phyloP scores from a whole-genome alignment of 2,888 invertebrate species.

The Netelia virgata region DNA sequence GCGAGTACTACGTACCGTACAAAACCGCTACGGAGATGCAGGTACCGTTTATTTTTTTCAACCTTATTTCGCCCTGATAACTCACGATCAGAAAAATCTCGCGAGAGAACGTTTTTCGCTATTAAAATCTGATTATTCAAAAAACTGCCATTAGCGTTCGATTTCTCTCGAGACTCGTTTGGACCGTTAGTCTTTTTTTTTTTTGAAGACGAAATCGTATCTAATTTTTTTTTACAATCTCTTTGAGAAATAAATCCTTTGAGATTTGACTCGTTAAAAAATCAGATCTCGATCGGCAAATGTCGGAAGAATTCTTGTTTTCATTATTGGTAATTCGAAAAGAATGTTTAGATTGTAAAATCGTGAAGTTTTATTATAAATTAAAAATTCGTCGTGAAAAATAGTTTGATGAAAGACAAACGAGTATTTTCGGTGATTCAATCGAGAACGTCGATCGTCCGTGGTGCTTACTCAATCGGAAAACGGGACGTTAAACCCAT shows the following conservation, averaged over 20 bases:
- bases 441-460: no score
- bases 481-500: not conserved
- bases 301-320: no score
- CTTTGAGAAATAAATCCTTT: not conserved
- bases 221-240: not conserved
- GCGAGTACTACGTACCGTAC: constrained; percentile 9
- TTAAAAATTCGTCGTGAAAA: no score
- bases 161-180: constrained; percentile 39
- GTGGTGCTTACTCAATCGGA: no score
- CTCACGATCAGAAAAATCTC: constrained; percentile 3
- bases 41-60: constrained; percentile 53
- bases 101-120: not conserved
- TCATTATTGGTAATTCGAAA: no score
- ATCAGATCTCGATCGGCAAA: no score
- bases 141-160: constrained; percentile 17
- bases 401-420: no score
- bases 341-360: no score
- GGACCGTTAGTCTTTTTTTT: not conserved
- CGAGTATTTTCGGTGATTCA: no score
- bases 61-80: constrained; percentile 26
- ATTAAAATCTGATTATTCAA: constrained; percentile 26
- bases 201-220: not conserved
- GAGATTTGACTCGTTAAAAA: not conserved
- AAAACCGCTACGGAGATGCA: constrained; percentile 36
- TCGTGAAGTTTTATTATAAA: no score